Evolutionary conservation across 2,888 invertebrate genomes (phyloP), one percentile per base, ranked within the genome.

Genomic region (Acholoe squamosa): DNA sequence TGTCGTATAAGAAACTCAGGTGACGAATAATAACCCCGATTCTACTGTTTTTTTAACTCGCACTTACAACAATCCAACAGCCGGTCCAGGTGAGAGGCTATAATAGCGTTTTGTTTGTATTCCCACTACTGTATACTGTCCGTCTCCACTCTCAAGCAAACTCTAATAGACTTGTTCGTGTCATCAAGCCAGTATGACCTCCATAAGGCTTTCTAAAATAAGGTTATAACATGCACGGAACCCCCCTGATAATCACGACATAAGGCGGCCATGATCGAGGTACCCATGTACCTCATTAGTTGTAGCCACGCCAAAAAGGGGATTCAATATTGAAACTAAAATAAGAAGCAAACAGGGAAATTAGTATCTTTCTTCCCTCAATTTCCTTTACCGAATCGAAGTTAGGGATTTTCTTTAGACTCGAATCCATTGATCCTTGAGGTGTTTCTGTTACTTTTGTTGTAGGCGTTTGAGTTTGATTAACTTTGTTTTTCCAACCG

Each of bases 31-130:
- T 90, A 90, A 90, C 54, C 90, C 90, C 90, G 80, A 76, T 90
- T 89, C 76, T 84, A 52, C 77, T 90, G 76, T 90, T 71, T 90
- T 90, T 90, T 90, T 90, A 54, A 90, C 77, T 84, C 77, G 90
- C 90, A 90, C 90, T 77, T 90, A 76, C 90, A 54, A 51, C 89
- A 86, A 86, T 86, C 28, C 89, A 89, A 67, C 90, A 90, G 90
- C 31, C 80, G 90, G 90, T 80, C 90, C 90, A 90, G 90, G 90
- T 90, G 90, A 90, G 90, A 77, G 52, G 52, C 86, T 54, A 22
- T 56, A 25, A n/a, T 54, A 86, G 86, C 86, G 86, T 86, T 86
- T 86, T 86, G 86, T 86, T 86, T 56, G 52, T 80, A 80, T 25
- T 86, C 86, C 86, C 86, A 86, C 86, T 86, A 86, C 86, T 86